phyloP scores from a whole-genome alignment of 2,113 vertebrate species.

The Desmodus rotundus region DNA sequence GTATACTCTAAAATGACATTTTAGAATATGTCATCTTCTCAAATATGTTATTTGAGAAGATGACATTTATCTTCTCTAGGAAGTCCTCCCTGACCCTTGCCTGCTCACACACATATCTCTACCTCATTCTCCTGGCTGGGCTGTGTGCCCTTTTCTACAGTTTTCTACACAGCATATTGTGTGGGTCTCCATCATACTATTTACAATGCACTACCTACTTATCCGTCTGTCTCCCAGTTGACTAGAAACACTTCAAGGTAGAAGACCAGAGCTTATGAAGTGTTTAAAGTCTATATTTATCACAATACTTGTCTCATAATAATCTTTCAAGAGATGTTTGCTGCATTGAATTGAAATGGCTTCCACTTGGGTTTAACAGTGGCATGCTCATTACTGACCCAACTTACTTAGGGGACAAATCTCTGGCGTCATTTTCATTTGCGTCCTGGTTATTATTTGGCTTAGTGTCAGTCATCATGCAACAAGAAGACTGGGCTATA shows the following conservation, averaged over 20 bases:
- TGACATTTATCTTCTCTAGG: not conserved
- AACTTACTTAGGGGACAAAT: not conserved
- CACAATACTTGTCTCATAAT: not conserved
- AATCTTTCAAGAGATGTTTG: not conserved
- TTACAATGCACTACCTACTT: not conserved
- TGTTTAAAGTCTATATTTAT: not conserved
- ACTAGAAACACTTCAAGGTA: not conserved
- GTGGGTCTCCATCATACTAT: not conserved
- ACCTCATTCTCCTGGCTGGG: not conserved
- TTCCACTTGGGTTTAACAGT: not conserved
- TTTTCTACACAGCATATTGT: not conserved
- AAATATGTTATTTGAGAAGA: no score
- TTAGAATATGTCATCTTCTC: no score
- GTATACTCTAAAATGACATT: not conserved
- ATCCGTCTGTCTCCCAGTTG: not conserved
- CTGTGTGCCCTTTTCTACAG: no score
- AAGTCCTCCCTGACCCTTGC: not conserved
- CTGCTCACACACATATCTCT: not conserved
- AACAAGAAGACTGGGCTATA: not conserved
- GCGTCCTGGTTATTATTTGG: not conserved
- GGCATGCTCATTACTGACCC: not conserved
- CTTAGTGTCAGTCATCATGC: not conserved
- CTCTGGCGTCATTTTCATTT: not conserved
- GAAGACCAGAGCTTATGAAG: not conserved
- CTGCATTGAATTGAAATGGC: not conserved